Evolutionary conservation across 2,113 vertebrate species (phyloP), one percentile per base, ranked within the genome.

Genomic region (Thunnus thynnus): DNA sequence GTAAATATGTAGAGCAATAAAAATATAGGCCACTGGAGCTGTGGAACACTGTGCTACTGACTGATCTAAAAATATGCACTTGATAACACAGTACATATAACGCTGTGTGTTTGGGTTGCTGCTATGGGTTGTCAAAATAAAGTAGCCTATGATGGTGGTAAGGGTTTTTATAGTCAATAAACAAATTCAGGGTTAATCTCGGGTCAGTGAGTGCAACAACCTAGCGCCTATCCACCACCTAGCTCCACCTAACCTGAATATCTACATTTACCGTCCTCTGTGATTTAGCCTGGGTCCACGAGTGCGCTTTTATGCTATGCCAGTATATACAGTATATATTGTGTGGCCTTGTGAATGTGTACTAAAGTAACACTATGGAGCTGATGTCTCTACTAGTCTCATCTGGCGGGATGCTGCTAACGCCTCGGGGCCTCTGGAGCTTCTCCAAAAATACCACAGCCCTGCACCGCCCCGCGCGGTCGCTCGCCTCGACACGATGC

Each of bases 371-470:
- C 46, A 61, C 75, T 27, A 57, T 17, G 14, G 47, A 72, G 78
- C 54, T 44, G 60, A 57, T 71, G 83, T 89, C 84, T 91, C 75
- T 44, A 66, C 86, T 89, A 20, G 88, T 89, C 89, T 88, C 82
- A 89, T 92, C 91, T 92, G 82, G 85, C 76, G 36, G 75, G 78
- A 87, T 83, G 82, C 68, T 86, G 79, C 77, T 60, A n/a, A 75
- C 41, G 82, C 92, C 88, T 80, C 57, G 54, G 5, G 81, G 92
- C 85, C 10, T 3, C 76, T 88, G 89, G 80, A 88, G 80, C 41
- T 70, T 60, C 76, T 90, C 86, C 90, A 84, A 88, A 93, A 92
- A 93, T 91, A 91, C 87, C 84, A 87, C 80, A 85, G 78, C 52
- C 76, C 79, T 56, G 71, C 46, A 20, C 65, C 46, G 65, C 64